These are phyloP conservation scores for Scelioninae gen. 1 DNA, from an alignment of 2,888 invertebrate species.

Conservation along the genomic window DNA sequence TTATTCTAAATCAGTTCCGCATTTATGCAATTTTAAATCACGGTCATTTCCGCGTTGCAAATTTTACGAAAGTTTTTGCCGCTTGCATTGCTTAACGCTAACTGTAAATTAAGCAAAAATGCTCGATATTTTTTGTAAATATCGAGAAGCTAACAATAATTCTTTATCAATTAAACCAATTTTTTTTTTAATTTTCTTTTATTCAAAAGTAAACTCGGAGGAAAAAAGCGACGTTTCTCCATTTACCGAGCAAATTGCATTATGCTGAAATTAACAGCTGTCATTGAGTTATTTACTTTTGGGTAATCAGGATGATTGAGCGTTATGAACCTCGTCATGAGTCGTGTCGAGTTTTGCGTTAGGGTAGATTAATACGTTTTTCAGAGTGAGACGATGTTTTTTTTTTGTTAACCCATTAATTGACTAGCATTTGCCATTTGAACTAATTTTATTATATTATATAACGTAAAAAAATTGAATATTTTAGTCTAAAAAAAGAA, in stretches of 20 bases:
- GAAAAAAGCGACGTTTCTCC: too few species aligned
- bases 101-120: slow-evolving; percentile 24
- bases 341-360: slow-evolving; percentile 33
- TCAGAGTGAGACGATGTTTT: too few species aligned
- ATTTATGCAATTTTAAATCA: slow-evolving; percentile 63
- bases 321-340: slow-evolving; percentile 38
- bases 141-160: too few species aligned
- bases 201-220: too few species aligned
- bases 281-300: slow-evolving; percentile 54
- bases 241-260: slow-evolving; percentile 29
- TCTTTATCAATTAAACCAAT: too few species aligned
- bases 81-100: slow-evolving; percentile 19
- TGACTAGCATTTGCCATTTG: too few species aligned
- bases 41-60: slow-evolving; percentile 46
- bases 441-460: too few species aligned
- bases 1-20: slow-evolving; percentile 48
- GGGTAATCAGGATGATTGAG: slow-evolving; percentile 48
- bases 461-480: too few species aligned
- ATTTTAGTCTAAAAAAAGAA: too few species aligned
- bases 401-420: too few species aligned
- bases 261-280: slow-evolving; percentile 42
- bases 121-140: too few species aligned
- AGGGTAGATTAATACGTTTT: slow-evolving; percentile 35
- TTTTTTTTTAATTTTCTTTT: too few species aligned
- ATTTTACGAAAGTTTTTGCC: slow-evolving; percentile 28